Evolutionary conservation across 2,113 vertebrate genomes (phyloP), one percentile per base, ranked within the genome.

Genomic region (Budorcas taxicolor): DNA sequence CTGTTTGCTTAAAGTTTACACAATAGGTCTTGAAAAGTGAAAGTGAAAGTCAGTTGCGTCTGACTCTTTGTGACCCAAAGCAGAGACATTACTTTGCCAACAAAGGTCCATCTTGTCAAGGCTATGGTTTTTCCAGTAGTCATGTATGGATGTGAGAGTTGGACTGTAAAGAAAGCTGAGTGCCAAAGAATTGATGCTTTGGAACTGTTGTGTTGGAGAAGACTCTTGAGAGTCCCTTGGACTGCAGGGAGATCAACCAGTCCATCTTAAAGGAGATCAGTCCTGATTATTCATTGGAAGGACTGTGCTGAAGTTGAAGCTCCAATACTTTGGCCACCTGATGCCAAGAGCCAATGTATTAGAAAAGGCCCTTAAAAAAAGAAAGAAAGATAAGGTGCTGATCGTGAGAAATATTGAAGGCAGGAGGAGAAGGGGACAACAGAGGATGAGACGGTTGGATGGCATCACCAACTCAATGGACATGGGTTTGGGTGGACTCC

Each of bases 1-100:
- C 97, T 98, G 96, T 98, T 97, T 97, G 40, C 98, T 86, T 93
- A 97, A 97, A 98, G 98, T 98, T 98, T 98, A 91, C 97, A 76
- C 95, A 92, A 84, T 98, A 99, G 98, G 89, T 98, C 98, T 98
- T 40, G 98, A 99, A 64, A 64, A 9, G 62, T n/a, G 15, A 55
- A 21, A 21, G 53, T 55, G 53, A 57, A 57, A 57, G 55, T 98
- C 55, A 57, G 55, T 57, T 57, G 55, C 9, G 21, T 71, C n/a
- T 36, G n/a, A 71, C 64, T 36, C 4, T 67, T 36, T 71, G 64
- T 0, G 4, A 71, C 4, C 64, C n/a, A 71, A 36, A 71, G 64
- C n/a, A 71, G n/a, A 71, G 64, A 36, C n/a, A 71, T 36, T 71
- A 36, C 17, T 71, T 71, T 71, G 64, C n/a, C 64, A n/a, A 36